Conservation (phyloP, 1,140 invertebrate genomes). For the Hypsibius dujardini region DNA sequence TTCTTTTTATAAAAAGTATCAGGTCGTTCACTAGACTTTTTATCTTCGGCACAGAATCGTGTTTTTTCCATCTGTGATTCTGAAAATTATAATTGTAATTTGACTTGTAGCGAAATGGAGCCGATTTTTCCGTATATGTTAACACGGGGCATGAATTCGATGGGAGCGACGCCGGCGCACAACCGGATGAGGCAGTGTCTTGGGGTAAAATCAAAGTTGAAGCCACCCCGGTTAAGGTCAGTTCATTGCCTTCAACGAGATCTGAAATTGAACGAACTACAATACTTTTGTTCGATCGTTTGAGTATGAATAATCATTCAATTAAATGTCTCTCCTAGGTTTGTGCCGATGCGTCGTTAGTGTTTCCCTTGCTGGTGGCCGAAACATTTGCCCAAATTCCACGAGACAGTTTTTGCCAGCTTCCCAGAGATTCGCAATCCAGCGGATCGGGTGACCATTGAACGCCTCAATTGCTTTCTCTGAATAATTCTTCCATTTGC, state of each 20-base stretch:
- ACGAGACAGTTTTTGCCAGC: not conserved
- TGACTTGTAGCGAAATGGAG: conserved; percentile 67
- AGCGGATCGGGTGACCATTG: no score
- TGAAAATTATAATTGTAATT: no score
- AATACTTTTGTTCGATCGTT: no score
- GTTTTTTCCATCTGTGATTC: no score
- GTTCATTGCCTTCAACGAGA: not conserved
- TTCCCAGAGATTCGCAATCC: no score
- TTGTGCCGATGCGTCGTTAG: conserved; percentile 79
- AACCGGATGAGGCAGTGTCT: conserved; percentile 91
- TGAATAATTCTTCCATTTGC: no score
- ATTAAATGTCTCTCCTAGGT: conserved; percentile 37
- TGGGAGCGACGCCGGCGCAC: conserved; percentile 90
- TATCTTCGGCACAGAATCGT: not conserved
- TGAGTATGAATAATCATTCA: no score
- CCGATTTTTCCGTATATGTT: conserved; percentile 83
- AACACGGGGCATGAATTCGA: conserved; percentile 97
- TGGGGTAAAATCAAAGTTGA: conserved; percentile 91
- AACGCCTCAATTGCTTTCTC: no score
- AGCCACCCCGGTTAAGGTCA: conserved; percentile 73
- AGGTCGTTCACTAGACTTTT: conserved; percentile 15
- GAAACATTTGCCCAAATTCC: conserved; percentile 65
- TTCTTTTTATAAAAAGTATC: not conserved
- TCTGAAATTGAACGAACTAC: not conserved
- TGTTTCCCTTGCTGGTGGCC: conserved; percentile 82